These are phyloP conservation scores for Apamea epomidion DNA, from an alignment of 2,888 invertebrate genomes.

Conservation along the genomic window DNA sequence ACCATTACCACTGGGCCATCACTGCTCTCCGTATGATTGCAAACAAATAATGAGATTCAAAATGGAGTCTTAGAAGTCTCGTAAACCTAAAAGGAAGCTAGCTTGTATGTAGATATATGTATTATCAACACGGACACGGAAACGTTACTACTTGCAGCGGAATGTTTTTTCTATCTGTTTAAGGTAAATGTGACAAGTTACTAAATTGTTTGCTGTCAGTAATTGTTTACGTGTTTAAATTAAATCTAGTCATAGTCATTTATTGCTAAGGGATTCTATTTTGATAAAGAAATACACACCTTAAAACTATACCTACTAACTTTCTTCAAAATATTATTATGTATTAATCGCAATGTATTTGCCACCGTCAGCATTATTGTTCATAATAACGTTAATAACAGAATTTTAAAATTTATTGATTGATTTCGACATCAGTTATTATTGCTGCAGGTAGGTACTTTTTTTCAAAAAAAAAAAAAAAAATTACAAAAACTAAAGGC, in stretches of 20 bases:
- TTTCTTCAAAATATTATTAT: not conserved
- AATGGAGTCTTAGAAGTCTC: conserved; percentile 19
- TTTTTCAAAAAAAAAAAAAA: too few species aligned
- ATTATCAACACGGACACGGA: conserved; percentile 55
- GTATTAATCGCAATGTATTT: not conserved
- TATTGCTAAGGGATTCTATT: not conserved
- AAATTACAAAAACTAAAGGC: too few species aligned
- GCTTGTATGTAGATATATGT: conserved; percentile 17
- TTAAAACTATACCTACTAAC: not conserved
- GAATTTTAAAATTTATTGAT: not conserved
- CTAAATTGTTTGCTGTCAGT: not conserved
- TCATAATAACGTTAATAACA: too few species aligned
- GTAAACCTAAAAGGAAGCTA: conserved; percentile 29
- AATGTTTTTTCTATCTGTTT: conserved; percentile 32
- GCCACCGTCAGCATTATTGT: not conserved
- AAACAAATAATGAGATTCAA: conserved; percentile 10
- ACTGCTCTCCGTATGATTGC: not conserved
- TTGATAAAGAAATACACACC: not conserved
- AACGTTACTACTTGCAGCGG: conserved; percentile 29
- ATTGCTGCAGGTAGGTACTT: not conserved
- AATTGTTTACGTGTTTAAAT: not conserved
- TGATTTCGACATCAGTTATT: not conserved
- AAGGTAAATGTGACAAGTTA: conserved; percentile 1
- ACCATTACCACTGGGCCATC: not conserved
- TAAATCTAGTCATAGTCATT: not conserved